A percentile compares a stretch with the other conserved stretches of the same genome.
Evolutionary conservation across 1,140 invertebrate species (phyloP).

Genomic region (Pogonomyrmex barbatus): DNA sequence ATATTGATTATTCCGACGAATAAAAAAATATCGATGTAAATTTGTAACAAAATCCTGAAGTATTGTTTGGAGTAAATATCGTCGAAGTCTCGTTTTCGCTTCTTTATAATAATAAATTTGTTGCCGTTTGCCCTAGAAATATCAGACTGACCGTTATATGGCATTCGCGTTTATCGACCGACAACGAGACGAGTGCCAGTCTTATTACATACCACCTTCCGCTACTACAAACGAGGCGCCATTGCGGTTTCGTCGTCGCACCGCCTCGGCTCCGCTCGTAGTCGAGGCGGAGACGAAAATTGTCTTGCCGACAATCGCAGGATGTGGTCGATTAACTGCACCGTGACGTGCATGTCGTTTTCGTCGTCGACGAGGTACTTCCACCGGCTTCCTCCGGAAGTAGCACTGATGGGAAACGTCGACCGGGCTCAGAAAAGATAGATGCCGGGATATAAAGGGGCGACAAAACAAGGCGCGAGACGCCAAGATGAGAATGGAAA

Average conservation of each 20-base stretch:
- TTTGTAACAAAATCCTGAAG: not conserved
- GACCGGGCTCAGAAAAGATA: conserved; percentile 48
- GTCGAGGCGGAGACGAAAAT: conserved; percentile 58
- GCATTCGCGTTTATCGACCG: conserved; percentile 18
- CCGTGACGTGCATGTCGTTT: conserved; percentile 54
- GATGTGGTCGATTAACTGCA: conserved; percentile 67
- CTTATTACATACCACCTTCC: conserved; percentile 54
- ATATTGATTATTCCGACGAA: conserved; percentile 15
- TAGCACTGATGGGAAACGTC: conserved; percentile 64
- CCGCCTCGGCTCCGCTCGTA: not conserved
- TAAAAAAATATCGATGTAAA: not conserved
- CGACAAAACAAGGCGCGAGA: conserved; percentile 45
- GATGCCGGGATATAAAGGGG: conserved; percentile 46
- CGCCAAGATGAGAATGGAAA: conserved; percentile 50
- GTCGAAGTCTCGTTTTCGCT: not conserved
- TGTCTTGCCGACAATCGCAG: conserved; percentile 62
- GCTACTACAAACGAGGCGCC: conserved; percentile 50
- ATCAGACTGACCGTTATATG: not conserved
- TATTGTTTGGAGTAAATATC: not conserved
- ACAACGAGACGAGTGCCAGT: conserved; percentile 38
- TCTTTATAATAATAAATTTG: not conserved
- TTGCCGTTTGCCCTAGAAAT: not conserved
- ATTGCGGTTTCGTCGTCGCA: conserved; percentile 41
- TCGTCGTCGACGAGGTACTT: conserved; percentile 62
- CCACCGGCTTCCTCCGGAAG: conserved; percentile 55